phyloP scores from a whole-genome alignment of 2,113 vertebrate species.

The Gambusia holbrooki region DNA sequence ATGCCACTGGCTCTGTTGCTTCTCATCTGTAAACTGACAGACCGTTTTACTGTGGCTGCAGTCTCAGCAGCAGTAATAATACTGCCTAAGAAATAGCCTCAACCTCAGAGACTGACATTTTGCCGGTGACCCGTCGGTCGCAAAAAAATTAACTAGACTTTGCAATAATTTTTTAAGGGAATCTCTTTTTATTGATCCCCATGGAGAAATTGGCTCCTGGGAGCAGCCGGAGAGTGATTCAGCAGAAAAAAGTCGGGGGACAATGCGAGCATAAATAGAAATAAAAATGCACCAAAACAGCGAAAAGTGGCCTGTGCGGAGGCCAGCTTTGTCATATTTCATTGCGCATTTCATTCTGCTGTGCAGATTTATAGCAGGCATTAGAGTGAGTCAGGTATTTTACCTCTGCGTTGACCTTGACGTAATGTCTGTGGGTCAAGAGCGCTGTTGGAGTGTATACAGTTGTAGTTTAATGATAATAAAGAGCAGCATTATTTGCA shows the following conservation, averaged over 20 bases:
- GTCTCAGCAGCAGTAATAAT: constrained; percentile 48
- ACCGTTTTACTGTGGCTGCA: constrained; percentile 57
- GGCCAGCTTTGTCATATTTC: constrained; percentile 7
- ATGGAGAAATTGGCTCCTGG: constrained; percentile 18
- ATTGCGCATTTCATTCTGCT: neutral
- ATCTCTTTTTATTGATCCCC: constrained; percentile 31
- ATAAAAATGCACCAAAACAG: constrained; percentile 4
- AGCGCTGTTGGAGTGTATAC: constrained; percentile 20
- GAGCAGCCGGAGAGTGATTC: constrained; percentile 12
- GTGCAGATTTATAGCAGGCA: constrained; percentile 5
- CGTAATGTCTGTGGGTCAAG: constrained; percentile 6
- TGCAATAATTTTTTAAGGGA: constrained; percentile 13
- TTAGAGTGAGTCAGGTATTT: constrained; percentile 33
- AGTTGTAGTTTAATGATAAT: constrained; percentile 15
- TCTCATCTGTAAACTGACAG: constrained; percentile 68
- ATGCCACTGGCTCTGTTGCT: constrained; percentile 69
- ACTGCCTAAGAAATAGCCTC: constrained; percentile 40
- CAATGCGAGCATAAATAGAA: constrained; percentile 24
- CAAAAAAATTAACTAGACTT: constrained; percentile 14
- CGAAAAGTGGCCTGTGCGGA: neutral
- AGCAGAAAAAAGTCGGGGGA: neutral
- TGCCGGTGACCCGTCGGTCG: constrained; percentile 19
- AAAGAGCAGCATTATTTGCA: constrained; percentile 53
- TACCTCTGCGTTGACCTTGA: constrained; percentile 35
- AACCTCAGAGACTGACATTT: constrained; percentile 64